These are phyloP conservation scores for Aphodius sticticus DNA, from an alignment of 2,888 invertebrate species.

Conservation along the genomic window DNA sequence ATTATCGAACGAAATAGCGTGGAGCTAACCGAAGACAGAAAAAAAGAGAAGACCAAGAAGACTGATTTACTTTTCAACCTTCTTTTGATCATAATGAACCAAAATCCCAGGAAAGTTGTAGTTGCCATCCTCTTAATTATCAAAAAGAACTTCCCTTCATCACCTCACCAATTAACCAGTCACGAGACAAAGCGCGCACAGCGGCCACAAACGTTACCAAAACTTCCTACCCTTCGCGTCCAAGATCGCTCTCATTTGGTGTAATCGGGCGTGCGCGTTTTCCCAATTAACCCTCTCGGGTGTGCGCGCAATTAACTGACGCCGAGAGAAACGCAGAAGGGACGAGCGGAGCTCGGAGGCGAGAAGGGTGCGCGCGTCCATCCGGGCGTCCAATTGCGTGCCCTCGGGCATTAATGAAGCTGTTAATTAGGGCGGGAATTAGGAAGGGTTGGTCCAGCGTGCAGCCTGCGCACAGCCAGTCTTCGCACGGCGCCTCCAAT, in stretches of 20 bases:
- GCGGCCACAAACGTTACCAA: background rate
- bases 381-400: conserved; percentile 41
- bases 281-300: conserved; percentile 10
- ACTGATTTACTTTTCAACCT: too few species aligned
- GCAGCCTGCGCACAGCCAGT: conserved; percentile 54
- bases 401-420: conserved; percentile 50
- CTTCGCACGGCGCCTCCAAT: conserved; percentile 59
- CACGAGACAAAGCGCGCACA: background rate
- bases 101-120: too few species aligned
- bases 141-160: background rate
- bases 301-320: conserved; percentile 34
- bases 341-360: conserved; percentile 24
- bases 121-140: background rate
- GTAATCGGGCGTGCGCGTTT: conserved; percentile 9
- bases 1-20: too few species aligned
- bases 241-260: background rate
- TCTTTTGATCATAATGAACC: too few species aligned
- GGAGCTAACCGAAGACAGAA: too few species aligned
- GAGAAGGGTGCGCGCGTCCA: conserved; percentile 26
- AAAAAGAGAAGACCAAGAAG: too few species aligned
- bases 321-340: conserved; percentile 31
- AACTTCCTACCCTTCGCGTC: conserved; percentile 6
- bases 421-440: conserved; percentile 59
- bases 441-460: conserved; percentile 58
- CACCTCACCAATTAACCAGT: background rate